Percentiles rank a stretch among this genome's conserved stretches.
phyloP scores from a whole-genome alignment of 2,888 invertebrate species.

The Drosophila mercatorum region DNA sequence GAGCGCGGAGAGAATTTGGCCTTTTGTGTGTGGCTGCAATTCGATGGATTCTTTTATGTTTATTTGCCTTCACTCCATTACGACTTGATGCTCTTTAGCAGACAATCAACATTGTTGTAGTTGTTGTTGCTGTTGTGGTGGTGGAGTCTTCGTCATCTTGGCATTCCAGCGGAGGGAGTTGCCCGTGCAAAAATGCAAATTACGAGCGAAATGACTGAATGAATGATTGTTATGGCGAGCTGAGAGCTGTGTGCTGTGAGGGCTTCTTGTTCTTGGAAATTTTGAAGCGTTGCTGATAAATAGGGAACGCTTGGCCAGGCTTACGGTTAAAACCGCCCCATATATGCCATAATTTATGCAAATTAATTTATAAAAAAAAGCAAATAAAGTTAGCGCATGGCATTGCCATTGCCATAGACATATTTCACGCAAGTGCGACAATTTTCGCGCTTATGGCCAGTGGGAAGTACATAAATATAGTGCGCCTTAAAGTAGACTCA shows the following conservation, averaged over 20 bases:
- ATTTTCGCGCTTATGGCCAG: slow-evolving; percentile 67
- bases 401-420: slow-evolving; percentile 52
- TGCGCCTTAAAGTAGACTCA: slow-evolving; percentile 75
- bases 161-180: slow-evolving; percentile 34
- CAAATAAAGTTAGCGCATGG: slow-evolving; percentile 38
- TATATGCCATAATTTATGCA: slow-evolving; percentile 78
- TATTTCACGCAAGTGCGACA: slow-evolving; percentile 74
- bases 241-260: slow-evolving; percentile 22
- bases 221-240: slow-evolving; percentile 52
- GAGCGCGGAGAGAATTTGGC: slow-evolving; percentile 34
- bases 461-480: slow-evolving; percentile 72
- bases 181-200: slow-evolving; percentile 79
- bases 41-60: slow-evolving; percentile 77
- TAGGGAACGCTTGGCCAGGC: slow-evolving; percentile 67
- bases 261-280: slow-evolving; percentile 39
- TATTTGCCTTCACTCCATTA: slow-evolving; percentile 78
- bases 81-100: slow-evolving; percentile 80
- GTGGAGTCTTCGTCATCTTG: slow-evolving; percentile 14
- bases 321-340: slow-evolving; percentile 48
- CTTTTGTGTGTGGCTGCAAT: slow-evolving; percentile 74
- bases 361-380: slow-evolving; percentile 69
- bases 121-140: background rate
- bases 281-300: slow-evolving; percentile 65
- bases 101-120: slow-evolving; percentile 72
- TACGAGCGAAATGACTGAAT: slow-evolving; percentile 56